phyloP scores from a whole-genome alignment of 2,888 invertebrate genomes.

The Sminthurinus aureus region DNA sequence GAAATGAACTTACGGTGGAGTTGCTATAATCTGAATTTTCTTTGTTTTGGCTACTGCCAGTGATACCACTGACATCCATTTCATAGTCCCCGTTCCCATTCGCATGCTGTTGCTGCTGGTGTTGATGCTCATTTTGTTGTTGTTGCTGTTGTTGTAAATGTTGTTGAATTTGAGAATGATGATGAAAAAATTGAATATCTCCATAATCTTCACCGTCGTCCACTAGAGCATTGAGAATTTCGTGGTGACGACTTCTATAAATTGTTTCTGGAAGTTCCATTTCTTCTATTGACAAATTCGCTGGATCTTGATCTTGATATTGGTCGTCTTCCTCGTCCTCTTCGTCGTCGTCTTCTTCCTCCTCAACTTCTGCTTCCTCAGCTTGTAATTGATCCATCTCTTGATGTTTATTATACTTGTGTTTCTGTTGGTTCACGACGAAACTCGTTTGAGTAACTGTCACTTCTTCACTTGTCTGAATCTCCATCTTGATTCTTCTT shows the following conservation, averaged over 20 bases:
- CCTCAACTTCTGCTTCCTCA: not conserved
- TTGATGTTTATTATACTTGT: not conserved
- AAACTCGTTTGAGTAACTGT: constrained; percentile 16
- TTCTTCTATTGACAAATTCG: not conserved
- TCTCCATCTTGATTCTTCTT: not conserved
- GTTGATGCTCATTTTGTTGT: not conserved
- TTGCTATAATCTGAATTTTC: constrained; percentile 3
- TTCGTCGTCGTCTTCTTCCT: not conserved
- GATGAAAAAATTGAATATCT: constrained; percentile 34
- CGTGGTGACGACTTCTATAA: constrained; percentile 23
- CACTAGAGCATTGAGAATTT: constrained; percentile 1
- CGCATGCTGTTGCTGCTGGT: not conserved
- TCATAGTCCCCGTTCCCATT: constrained; percentile 10
- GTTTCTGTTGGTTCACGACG: constrained; percentile 1
- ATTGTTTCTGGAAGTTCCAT: constrained; percentile 29
- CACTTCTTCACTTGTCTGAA: constrained; percentile 7
- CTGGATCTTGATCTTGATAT: too few relatives aligned
- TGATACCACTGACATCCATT: not conserved
- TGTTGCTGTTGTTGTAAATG: constrained; percentile 15
- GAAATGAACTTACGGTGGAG: constrained; percentile 28
- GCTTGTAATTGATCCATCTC: not conserved
- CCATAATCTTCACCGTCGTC: constrained; percentile 29
- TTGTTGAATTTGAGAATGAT: constrained; percentile 16
- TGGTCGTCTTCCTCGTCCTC: not conserved
- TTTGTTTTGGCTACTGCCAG: constrained; percentile 17